Evolutionary conservation across 2,888 invertebrate species (phyloP).

Genomic region (Cetonia aurata): DNA sequence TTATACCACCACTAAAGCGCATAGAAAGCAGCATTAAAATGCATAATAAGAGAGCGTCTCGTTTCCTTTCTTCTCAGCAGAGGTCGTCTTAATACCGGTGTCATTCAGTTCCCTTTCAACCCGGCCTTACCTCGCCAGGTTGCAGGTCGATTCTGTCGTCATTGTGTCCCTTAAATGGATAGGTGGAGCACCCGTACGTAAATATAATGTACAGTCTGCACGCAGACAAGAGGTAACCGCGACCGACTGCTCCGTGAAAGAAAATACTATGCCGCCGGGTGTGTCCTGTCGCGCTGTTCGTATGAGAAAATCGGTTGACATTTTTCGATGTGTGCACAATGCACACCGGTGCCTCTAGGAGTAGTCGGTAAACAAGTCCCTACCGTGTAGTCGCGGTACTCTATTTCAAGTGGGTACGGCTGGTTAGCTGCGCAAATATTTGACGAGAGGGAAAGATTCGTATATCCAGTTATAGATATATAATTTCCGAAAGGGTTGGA

Average conservation of each 20-base stretch:
- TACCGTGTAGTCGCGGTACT: constrained; percentile 51
- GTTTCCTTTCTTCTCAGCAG: constrained; percentile 6
- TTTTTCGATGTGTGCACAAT: constrained; percentile 48
- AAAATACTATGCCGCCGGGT: constrained; percentile 6
- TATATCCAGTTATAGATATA: constrained; percentile 2
- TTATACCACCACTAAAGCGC: background rate
- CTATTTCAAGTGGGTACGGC: constrained; percentile 48
- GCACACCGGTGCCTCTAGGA: constrained; percentile 50
- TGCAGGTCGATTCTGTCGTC: constrained; percentile 14
- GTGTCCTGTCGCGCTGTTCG: constrained; percentile 32
- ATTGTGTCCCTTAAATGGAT: constrained; percentile 18
- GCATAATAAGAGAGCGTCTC: background rate
- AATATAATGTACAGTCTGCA: background rate
- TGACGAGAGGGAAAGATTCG: constrained; percentile 18
- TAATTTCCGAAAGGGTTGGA: too few relatives aligned
- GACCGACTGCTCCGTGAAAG: background rate
- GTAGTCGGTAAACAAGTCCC: constrained; percentile 56
- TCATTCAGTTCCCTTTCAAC: constrained; percentile 8
- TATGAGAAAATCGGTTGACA: constrained; percentile 56
- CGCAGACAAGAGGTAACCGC: constrained; percentile 5
- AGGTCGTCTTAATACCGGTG: constrained; percentile 7
- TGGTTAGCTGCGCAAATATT: constrained; percentile 44
- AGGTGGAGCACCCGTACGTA: constrained; percentile 4
- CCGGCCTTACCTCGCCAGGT: constrained; percentile 2
- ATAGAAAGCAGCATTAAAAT: background rate